Conservation (phyloP, 2,888 invertebrate genomes). For the Pristionchus entomophagus region DNA sequence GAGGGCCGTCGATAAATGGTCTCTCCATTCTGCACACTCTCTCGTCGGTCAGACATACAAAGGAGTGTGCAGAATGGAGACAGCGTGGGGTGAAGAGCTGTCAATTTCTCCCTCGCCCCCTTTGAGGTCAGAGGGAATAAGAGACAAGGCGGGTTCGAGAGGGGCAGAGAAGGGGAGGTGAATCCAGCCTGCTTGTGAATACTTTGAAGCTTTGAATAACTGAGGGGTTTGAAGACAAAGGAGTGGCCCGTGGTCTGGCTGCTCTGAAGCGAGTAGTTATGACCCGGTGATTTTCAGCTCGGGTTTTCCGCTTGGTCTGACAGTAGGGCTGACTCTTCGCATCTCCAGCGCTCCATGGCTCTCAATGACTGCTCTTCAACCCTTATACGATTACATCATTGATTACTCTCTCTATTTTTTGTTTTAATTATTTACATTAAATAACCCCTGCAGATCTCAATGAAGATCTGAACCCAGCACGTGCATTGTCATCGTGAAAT, state of each 20-base stretch:
- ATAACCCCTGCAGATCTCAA: neutral
- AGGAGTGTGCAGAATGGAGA: no score
- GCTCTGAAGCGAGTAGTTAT: neutral
- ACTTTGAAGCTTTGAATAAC: neutral
- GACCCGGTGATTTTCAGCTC: neutral
- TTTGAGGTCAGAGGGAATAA: neutral
- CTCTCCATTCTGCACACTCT: neutral
- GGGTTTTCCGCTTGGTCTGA: no score
- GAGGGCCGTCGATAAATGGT: neutral
- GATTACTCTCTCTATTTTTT: no score
- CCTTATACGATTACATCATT: no score
- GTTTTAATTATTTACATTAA: no score
- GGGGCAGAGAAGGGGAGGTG: constrained; percentile 7
- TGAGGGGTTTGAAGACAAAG: neutral
- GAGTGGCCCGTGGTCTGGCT: neutral
- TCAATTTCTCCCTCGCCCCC: neutral
- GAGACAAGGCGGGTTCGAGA: neutral
- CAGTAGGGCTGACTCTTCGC: no score
- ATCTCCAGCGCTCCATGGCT: no score
- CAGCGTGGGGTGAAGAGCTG: neutral
- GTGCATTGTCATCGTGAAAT: neutral
- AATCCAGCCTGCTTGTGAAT: constrained; percentile 40
- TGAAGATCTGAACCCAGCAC: neutral
- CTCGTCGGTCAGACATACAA: no score
- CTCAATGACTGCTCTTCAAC: no score